Percentiles rank a stretch among this genome's conserved stretches.
phyloP scores from a whole-genome alignment of 1,140 invertebrate species.

The Bombus huntii region DNA sequence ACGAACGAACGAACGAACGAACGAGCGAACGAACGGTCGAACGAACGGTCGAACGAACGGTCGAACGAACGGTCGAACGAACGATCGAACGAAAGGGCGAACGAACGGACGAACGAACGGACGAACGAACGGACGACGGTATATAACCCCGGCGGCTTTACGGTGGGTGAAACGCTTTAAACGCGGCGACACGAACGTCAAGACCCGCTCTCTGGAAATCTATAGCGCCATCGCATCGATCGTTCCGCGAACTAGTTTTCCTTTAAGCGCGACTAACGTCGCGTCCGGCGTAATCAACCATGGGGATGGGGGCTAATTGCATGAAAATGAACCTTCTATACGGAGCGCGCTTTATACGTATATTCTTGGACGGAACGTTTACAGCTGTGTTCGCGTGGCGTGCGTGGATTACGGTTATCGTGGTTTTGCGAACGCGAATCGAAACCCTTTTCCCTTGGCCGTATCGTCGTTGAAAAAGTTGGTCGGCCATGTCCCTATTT shows the following conservation, averaged over 20 bases:
- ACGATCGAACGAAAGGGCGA: not conserved
- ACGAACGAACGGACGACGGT: not conserved
- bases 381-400: not conserved
- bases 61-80: not conserved
- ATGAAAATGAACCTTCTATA: not conserved
- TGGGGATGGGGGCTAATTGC: conserved; percentile 20
- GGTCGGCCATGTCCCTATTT: conserved; percentile 40
- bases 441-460: not conserved
- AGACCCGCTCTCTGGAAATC: conserved; percentile 33
- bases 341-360: too few species aligned
- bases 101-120: rapidly evolving
- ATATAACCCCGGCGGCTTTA: not conserved
- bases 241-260: conserved; percentile 47
- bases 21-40: rapidly evolving
- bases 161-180: not conserved
- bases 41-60: rapidly evolving
- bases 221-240: conserved; percentile 44
- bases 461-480: conserved; percentile 15
- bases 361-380: not conserved
- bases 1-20: too few species aligned
- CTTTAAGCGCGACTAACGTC: conserved; percentile 29
- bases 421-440: not conserved
- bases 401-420: not conserved
- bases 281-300: conserved; percentile 12
- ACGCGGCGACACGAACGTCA: conserved; percentile 16